Evolutionary conservation across 2,113 vertebrate species (phyloP), one percentile per base, ranked within the genome.

Genomic region (Cairina moschata): DNA sequence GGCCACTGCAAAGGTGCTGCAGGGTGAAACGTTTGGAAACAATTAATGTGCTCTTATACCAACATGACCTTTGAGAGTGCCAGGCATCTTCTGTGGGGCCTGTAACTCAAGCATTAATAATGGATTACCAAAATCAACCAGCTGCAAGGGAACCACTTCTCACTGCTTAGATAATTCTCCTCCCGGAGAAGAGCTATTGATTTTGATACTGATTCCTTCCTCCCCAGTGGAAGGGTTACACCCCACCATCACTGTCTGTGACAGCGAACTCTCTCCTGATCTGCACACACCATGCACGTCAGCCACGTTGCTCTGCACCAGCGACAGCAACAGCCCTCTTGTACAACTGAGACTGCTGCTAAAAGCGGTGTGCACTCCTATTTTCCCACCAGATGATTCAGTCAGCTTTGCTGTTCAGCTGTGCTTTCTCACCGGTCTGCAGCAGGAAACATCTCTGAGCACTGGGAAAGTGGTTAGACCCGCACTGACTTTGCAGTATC

Each of bases 201-300:
- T 97, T 95, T 92, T 96, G 96, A 71, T 58, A 97, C 34, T 13
- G 94, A 98, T 96, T 69, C 91, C 90, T 73, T 68, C 91, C 74
- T 86, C 34, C 6, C 58, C 20, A 0, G 34, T 31, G 79, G 42
- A 75, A 86, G 90, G 75, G 83, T 79, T 87, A 66, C 72, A 67
- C 36, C 58, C 82, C 71, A 36, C 38, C 69, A 36, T 3, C 4
- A 2, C 82, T 1, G 11, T 42, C 71, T 8, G 80, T 25, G 46
- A 69, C 72, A 50, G 73, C 0, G 9, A 76, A 67, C 69, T 23
- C 8, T 31, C 62, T 83, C 67, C 58, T 85, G 36, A 0, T 17
- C 60, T n/a, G 58, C 59, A 8, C 31, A 16, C 52, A 9, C 65
- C 7, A 2, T 32, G 26, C 20, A 31, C 55, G 48, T 62, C 73